Conservation (phyloP, 2,888 invertebrate species). For the Andrena camellia region DNA sequence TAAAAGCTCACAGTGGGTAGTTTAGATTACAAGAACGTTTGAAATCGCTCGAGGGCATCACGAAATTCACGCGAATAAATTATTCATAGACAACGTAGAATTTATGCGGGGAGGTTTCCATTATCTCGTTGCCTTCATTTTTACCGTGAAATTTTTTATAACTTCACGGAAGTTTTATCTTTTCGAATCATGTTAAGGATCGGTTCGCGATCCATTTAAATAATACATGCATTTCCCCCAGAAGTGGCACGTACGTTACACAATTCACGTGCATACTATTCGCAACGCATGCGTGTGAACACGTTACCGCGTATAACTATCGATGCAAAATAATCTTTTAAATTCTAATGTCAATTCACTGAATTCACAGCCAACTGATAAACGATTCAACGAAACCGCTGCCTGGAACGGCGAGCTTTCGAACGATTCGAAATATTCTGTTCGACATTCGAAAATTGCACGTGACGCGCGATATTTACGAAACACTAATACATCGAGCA, state of each 20-base stretch:
- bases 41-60: too few relatives aligned
- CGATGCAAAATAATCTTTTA: not conserved
- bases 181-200: too few relatives aligned
- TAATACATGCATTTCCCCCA: constrained; percentile 1
- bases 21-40: too few relatives aligned
- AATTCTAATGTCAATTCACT: not conserved
- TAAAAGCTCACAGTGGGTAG: too few relatives aligned
- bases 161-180: too few relatives aligned
- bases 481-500: not conserved
- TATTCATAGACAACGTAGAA: too few relatives aligned
- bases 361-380: not conserved
- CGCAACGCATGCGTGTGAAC: not conserved
- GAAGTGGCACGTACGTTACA: constrained; percentile 10
- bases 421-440: not conserved
- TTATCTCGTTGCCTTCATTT: too few relatives aligned
- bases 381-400: not conserved
- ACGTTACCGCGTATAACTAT: not conserved
- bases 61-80: too few relatives aligned
- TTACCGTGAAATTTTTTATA: too few relatives aligned
- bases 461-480: not conserved
- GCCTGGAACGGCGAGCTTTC: not conserved
- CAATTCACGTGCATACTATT: constrained; percentile 24
- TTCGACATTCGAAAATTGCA: too few relatives aligned
- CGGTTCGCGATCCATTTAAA: constrained; percentile 11
- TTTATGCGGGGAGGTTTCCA: too few relatives aligned